A percentile compares a stretch with the other conserved stretches of the same genome.
phyloP scores from a whole-genome alignment of 2,888 invertebrate species.

The Thymelicus acteon region DNA sequence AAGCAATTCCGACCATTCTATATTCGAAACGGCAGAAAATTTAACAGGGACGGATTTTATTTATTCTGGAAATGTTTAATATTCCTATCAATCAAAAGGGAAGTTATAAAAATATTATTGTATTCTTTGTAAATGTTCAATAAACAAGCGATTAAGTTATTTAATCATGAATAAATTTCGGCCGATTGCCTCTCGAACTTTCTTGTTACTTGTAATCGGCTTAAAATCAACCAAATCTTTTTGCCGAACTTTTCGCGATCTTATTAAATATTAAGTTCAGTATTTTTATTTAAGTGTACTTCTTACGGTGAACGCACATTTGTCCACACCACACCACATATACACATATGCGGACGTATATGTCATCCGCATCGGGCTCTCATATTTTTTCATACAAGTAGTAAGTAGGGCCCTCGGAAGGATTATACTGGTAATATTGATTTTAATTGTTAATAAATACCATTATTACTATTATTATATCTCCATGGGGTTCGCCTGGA shows the following conservation, averaged over 20 bases:
- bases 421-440: too few relatives aligned
- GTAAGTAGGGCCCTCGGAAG: too few relatives aligned
- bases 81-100: constrained; percentile 12
- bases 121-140: constrained; percentile 8
- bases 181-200: constrained; percentile 5
- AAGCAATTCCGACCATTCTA: constrained; percentile 32
- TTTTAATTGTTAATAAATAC: too few relatives aligned
- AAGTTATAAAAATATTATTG: constrained; percentile 18
- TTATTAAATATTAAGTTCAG: too few relatives aligned
- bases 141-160: constrained; percentile 12
- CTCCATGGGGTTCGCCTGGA: too few relatives aligned
- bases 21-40: constrained; percentile 30
- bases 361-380: too few relatives aligned
- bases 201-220: constrained; percentile 28
- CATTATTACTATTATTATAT: too few relatives aligned
- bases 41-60: constrained; percentile 30
- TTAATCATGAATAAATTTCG: constrained; percentile 30
- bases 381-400: too few relatives aligned
- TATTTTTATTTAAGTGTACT: too few relatives aligned
- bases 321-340: too few relatives aligned
- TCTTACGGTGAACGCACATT: too few relatives aligned
- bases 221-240: constrained; percentile 27
- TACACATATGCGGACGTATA: too few relatives aligned
- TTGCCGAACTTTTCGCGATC: constrained; percentile 12
- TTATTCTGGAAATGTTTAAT: constrained; percentile 24